Percentiles rank a stretch among this genome's conserved stretches.
phyloP scores from a whole-genome alignment of 2,888 invertebrate species.

The Polydrusus cervinus region DNA sequence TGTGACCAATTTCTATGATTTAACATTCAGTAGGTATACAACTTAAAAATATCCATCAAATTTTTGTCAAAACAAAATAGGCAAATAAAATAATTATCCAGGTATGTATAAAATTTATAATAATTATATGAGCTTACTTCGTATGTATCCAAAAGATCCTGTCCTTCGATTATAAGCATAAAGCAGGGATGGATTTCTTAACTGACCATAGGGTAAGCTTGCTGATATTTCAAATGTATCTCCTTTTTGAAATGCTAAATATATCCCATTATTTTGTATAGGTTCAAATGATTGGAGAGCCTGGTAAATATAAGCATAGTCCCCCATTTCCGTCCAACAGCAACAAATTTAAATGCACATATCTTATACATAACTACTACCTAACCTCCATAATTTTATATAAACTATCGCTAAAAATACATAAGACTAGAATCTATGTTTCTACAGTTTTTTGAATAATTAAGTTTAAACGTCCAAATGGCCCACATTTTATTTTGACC shows the following conservation, averaged over 20 bases:
- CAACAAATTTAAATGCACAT: constrained; percentile 55
- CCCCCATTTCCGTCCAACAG: constrained; percentile 67
- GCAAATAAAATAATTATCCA: too few species aligned
- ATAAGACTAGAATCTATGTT: constrained; percentile 33
- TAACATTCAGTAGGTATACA: neutral
- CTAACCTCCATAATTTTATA: constrained; percentile 37
- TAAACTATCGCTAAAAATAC: constrained; percentile 37
- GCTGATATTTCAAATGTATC: constrained; percentile 70
- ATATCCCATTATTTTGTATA: constrained; percentile 64
- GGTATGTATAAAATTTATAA: neutral
- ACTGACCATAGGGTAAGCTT: constrained; percentile 65
- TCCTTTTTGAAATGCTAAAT: constrained; percentile 68
- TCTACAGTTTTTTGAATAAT: constrained; percentile 11
- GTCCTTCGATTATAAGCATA: constrained; percentile 70
- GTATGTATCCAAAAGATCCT: constrained; percentile 69
- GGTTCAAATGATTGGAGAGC: constrained; percentile 68
- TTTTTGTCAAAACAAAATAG: too few species aligned
- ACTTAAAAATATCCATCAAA: too few species aligned
- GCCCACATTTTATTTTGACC: constrained; percentile 55
- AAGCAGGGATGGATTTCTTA: constrained; percentile 68
- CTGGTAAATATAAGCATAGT: constrained; percentile 68
- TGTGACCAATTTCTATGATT: too few species aligned
- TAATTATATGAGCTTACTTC: constrained; percentile 63
- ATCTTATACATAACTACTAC: constrained; percentile 52
- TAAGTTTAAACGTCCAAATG: constrained; percentile 43